Evolutionary conservation across 2,888 invertebrate species (phyloP), one percentile per base, ranked within the genome.

Genomic region (Notodonta dromedarius): DNA sequence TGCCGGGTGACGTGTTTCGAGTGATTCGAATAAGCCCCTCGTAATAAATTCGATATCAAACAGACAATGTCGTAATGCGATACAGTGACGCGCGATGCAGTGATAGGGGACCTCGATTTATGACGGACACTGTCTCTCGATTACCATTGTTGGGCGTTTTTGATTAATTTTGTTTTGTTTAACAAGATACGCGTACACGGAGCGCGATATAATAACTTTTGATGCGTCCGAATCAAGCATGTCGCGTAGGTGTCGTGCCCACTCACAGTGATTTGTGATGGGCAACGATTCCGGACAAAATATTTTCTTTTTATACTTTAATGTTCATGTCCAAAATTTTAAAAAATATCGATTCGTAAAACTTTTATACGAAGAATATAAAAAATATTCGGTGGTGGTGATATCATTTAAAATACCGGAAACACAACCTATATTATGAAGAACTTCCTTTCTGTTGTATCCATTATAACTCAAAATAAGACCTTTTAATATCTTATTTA

Each of bases 1-100:
- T 79, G 79, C 76, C 77, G 83, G 82, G 80, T 89, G 90, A 90
- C 89, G 86, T 83, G 85, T 84, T 83, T 72, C 83, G 85, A 87
- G 83, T 86, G 86, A 88, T 88, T 87, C 86, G 81, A 84, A 85
- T 83, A 79, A 82, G 82, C 80, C 82, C 79, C 81, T 80, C 73
- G 85, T 85, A 88, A 89, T 89, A 89, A 89, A 90, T 90, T 87
- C 83, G 82, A 87, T 90, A 90, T 90, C 87, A 90, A 87, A 87
- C 80, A 84, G 84, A 88, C 88, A 90, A 88, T 87, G 89, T 89
- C 84, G 90, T 90, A 91, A 91, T 79, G 85, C 84, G 90, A 90
- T 89, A 87, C 86, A 79, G 77, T 82, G 85, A 84, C 83, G 84
- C 72, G 83, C 84, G 90, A 88, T 88, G 84, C 83, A 71, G 75